phyloP scores from a whole-genome alignment of 2,113 vertebrate genomes.

The Stictonetta naevosa region DNA sequence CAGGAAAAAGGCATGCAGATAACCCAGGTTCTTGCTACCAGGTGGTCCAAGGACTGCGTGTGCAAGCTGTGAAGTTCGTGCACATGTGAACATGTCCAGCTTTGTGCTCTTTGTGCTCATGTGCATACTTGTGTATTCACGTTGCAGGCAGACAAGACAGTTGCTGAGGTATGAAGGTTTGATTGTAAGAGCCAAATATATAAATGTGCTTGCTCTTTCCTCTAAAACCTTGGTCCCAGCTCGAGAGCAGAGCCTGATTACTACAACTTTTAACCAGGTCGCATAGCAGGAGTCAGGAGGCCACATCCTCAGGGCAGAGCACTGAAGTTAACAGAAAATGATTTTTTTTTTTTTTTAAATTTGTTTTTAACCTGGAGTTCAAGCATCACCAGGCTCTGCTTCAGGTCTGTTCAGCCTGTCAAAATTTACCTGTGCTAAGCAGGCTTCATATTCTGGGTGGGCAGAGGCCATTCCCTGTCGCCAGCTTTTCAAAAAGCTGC shows the following conservation, averaged over 20 bases:
- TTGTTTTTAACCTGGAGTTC: background rate
- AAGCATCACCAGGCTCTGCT: background rate
- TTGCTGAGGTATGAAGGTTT: background rate
- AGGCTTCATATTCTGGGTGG: background rate
- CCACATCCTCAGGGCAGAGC: accelerated
- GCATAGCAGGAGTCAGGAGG: background rate
- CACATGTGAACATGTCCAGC: background rate
- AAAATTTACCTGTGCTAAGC: background rate
- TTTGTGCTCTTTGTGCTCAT: background rate
- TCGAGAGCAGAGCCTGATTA: background rate
- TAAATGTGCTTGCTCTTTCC: background rate
- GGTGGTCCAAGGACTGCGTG: background rate
- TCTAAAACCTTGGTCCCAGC: background rate
- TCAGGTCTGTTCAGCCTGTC: background rate
- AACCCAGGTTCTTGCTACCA: background rate
- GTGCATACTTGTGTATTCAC: background rate
- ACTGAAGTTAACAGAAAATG: background rate
- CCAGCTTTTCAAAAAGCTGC: background rate
- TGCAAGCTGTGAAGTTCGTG: background rate
- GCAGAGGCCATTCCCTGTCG: background rate
- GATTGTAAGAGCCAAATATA: background rate
- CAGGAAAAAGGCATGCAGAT: background rate
- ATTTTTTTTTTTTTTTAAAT: background rate
- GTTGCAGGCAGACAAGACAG: background rate
- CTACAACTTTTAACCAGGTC: background rate